phyloP scores from a whole-genome alignment of 2,113 vertebrate genomes.

The Rostratula benghalensis region DNA sequence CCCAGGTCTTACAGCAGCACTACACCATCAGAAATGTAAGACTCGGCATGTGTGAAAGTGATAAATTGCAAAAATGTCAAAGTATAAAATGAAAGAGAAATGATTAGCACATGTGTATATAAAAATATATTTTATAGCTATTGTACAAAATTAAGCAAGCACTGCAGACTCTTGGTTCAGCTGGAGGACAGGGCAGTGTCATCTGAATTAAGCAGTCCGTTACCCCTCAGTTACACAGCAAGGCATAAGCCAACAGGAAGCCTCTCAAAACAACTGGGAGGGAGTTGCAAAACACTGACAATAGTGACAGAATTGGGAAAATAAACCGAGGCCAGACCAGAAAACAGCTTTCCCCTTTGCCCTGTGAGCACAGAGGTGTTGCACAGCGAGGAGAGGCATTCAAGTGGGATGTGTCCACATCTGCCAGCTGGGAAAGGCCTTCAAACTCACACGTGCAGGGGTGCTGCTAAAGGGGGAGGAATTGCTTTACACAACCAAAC shows the following conservation, averaged over 20 bases:
- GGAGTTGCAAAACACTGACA: background rate
- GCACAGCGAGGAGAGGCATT: background rate
- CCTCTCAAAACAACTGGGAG: background rate
- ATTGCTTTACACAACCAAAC: background rate
- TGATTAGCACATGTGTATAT: background rate
- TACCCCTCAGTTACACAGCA: background rate
- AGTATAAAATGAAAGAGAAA: background rate
- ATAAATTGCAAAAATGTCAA: background rate
- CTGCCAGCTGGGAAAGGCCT: background rate
- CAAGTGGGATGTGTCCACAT: too few species aligned
- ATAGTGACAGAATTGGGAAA: background rate
- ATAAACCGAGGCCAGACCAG: background rate
- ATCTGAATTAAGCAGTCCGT: background rate
- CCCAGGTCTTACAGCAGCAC: background rate
- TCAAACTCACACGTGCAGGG: background rate
- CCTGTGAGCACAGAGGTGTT: background rate
- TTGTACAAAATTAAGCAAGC: too few species aligned
- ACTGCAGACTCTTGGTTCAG: too few species aligned
- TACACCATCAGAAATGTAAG: background rate
- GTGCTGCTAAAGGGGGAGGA: background rate
- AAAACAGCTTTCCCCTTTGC: background rate
- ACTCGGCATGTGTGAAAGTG: background rate
- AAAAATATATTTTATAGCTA: background rate
- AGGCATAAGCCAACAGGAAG: background rate
- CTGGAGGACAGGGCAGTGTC: rapidly evolving